phyloP scores from a whole-genome alignment of 2,888 invertebrate genomes.

The Scrobipalpa costella region DNA sequence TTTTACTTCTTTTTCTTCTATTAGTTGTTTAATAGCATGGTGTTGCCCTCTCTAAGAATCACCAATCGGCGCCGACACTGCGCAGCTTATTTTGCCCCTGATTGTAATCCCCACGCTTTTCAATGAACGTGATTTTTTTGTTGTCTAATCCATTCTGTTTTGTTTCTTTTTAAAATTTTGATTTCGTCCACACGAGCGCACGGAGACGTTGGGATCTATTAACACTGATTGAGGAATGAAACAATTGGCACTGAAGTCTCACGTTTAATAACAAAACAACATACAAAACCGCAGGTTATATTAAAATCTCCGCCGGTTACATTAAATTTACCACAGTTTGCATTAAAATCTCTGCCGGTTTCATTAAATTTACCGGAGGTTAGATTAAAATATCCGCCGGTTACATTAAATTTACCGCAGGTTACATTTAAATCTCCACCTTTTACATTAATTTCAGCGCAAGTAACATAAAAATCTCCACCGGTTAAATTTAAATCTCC shows the following conservation, averaged over 20 bases:
- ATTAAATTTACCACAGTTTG: background rate
- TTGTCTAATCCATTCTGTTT: slow-evolving; percentile 50
- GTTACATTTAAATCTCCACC: background rate
- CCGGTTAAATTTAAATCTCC: background rate
- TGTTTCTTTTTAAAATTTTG: slow-evolving; percentile 55
- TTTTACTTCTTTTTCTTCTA: background rate
- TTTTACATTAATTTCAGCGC: background rate
- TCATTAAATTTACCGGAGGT: background rate
- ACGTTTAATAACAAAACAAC: background rate
- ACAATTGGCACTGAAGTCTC: background rate
- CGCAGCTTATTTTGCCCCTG: slow-evolving; percentile 24
- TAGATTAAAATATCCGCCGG: background rate
- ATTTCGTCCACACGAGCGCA: slow-evolving; percentile 66
- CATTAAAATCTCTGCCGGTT: background rate
- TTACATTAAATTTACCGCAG: background rate
- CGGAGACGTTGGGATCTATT: slow-evolving; percentile 65
- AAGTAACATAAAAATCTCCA: background rate
- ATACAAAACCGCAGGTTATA: background rate
- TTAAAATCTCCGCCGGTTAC: background rate
- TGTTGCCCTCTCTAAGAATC: slow-evolving; percentile 33
- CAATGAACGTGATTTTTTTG: slow-evolving; percentile 60
- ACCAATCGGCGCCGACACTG: slow-evolving; percentile 24
- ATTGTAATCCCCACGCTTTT: slow-evolving; percentile 50
- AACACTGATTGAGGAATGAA: background rate
- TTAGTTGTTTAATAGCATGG: slow-evolving; percentile 45